phyloP scores from a whole-genome alignment of 1,140 invertebrate genomes.

The Bombus vancouverensis region DNA sequence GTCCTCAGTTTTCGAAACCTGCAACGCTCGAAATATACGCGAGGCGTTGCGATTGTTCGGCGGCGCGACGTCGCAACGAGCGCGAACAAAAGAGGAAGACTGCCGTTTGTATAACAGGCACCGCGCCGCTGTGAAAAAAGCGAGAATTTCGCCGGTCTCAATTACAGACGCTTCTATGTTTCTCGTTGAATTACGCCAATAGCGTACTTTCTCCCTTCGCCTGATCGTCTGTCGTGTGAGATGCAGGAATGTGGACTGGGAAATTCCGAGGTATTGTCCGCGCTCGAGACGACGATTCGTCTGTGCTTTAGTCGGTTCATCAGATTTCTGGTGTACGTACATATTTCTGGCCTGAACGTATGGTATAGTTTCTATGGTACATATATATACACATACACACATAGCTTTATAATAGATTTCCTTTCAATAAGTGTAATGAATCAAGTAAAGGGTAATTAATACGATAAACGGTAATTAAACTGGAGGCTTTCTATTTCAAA shows the following conservation, averaged over 20 bases:
- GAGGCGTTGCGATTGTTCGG: conserved; percentile 37
- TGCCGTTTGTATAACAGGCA: conserved; percentile 3
- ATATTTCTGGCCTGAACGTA: not conserved
- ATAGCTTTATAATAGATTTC: no score
- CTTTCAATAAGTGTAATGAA: no score
- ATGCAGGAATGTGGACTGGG: not conserved
- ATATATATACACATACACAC: no score
- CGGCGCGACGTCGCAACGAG: not conserved
- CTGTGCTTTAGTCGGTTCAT: not conserved
- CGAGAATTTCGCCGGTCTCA: conserved; percentile 13
- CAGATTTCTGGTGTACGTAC: not conserved
- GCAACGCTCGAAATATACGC: conserved; percentile 26
- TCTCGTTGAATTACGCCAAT: conserved; percentile 8
- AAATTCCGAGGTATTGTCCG: conserved; percentile 5
- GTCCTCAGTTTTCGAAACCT: not conserved
- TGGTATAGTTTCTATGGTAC: not conserved
- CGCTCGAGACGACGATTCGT: not conserved
- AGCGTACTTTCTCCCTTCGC: not conserved
- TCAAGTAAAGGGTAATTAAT: no score
- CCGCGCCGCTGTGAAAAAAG: not conserved
- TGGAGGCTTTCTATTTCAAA: no score
- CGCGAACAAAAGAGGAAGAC: conserved; percentile 21
- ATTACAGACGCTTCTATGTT: conserved; percentile 9
- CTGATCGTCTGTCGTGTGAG: not conserved
- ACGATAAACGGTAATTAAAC: no score